These are phyloP conservation scores for Heliconius himera DNA, from an alignment of 1,140 invertebrate genomes.

Conservation along the genomic window DNA sequence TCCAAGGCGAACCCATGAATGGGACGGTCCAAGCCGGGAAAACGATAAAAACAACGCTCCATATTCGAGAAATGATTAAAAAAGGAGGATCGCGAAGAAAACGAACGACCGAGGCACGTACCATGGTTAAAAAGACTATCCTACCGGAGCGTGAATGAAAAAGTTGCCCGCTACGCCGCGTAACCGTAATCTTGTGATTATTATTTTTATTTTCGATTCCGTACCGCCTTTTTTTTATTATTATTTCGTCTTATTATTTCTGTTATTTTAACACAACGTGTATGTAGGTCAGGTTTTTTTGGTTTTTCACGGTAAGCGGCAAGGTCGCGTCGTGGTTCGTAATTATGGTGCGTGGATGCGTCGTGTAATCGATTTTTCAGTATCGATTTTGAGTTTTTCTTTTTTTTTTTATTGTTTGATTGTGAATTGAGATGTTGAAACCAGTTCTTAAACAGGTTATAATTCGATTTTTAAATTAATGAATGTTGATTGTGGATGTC, in stretches of 20 bases:
- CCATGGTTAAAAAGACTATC: conserved; percentile 77
- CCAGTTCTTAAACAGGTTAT: not conserved
- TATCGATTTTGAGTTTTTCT: conserved; percentile 8
- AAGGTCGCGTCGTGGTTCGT: conserved; percentile 56
- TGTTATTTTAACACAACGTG: conserved; percentile 65
- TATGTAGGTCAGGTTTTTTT: conserved; percentile 79
- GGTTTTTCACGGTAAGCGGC: conserved; percentile 56
- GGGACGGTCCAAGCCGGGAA: conserved; percentile 62
- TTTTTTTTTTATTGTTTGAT: not conserved
- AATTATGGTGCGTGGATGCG: conserved; percentile 18
- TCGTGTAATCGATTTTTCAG: conserved; percentile 8
- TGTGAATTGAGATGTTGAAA: not conserved
- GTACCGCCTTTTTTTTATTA: conserved; percentile 65
- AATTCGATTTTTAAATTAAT: not conserved
- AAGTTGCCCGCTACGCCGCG: conserved; percentile 62
- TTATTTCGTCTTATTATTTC: conserved; percentile 75
- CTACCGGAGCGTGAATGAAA: conserved; percentile 76
- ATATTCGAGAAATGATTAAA: conserved; percentile 81
- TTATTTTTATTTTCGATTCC: conserved; percentile 74
- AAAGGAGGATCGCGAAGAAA: conserved; percentile 70
- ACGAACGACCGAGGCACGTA: conserved; percentile 68
- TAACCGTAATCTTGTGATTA: conserved; percentile 76
- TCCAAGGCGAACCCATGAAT: conserved; percentile 64
- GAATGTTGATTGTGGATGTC: not conserved
- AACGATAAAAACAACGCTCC: conserved; percentile 77